Evolutionary conservation across 2,888 invertebrate genomes (phyloP).

Genomic region (Scaptomyza reducta): DNA sequence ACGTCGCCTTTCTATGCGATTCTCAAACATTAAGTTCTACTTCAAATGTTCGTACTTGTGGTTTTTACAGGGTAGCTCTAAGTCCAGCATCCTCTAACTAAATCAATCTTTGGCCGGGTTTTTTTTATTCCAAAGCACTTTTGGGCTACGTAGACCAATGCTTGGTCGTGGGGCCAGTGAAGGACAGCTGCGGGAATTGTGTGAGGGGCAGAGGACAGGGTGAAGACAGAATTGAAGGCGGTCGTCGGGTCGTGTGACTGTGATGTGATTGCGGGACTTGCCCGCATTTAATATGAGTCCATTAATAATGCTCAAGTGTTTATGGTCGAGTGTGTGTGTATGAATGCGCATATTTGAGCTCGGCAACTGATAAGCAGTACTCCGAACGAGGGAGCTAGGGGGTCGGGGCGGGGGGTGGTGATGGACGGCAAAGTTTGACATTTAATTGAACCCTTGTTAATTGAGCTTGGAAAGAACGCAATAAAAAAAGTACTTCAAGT

Average conservation of each 20-base stretch:
- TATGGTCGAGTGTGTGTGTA: slow-evolving; percentile 9
- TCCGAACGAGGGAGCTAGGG: not conserved
- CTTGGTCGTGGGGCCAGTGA: slow-evolving; percentile 3
- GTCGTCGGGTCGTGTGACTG: slow-evolving; percentile 64
- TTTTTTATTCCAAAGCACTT: not conserved
- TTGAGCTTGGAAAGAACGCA: slow-evolving; percentile 37
- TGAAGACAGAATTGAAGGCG: slow-evolving; percentile 32
- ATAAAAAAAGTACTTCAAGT: slow-evolving; percentile 12
- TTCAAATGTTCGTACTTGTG: no score
- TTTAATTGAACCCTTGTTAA: slow-evolving; percentile 48
- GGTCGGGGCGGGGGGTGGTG: not conserved
- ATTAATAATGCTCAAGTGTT: slow-evolving; percentile 43
- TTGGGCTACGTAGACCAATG: slow-evolving; percentile 17
- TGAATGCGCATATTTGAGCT: slow-evolving; percentile 33
- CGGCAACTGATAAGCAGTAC: slow-evolving; percentile 39
- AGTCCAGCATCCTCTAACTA: not conserved
- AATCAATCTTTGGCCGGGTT: not conserved
- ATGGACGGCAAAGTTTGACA: slow-evolving; percentile 27
- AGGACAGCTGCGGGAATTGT: not conserved
- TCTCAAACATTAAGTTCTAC: not conserved
- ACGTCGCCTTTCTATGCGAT: slow-evolving; percentile 5
- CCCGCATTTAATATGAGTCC: slow-evolving; percentile 63
- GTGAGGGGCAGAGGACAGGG: not conserved
- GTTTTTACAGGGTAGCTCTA: not conserved
- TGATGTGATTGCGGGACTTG: slow-evolving; percentile 59